Base-by-base conservation (phyloP, 2,888 invertebrate genomes). In the Pachycephus smyrnensis region DNA sequence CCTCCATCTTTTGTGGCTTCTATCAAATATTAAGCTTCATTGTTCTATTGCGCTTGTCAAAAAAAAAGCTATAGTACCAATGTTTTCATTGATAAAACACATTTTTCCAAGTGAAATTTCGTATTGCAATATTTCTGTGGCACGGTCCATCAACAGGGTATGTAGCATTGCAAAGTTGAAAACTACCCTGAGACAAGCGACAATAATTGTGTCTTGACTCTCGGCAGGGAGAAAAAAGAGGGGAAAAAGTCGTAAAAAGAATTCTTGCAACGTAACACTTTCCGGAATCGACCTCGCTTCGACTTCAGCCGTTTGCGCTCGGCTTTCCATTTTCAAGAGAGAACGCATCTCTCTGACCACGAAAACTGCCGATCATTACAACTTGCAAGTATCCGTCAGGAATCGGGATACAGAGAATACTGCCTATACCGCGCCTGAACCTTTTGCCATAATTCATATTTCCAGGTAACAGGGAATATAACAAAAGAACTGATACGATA, bases 301-400 rank as follows among this genome's bases (percentile, higher is more conserved):
- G 55, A 55, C 55, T 55, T 55, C 2, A 55, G 55, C 23, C 23
- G 23, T 88, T 88, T 84, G 85, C 85, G 82, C 84, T 82, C 84
- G 82, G 85, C 86, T 87, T 86, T 87, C 85, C 85, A 87, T 88
- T 87, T 86, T 71, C 33, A 33, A 9, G 31, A 71, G 31, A 71
- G 55, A 55, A 55, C 15, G 55, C 23, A 23, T 55, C 15, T 84
- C 84, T 86, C 89, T 87, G 87, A 88, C 86, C 85, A 84, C 84
- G 85, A 87, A 90, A 90, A 89, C 82, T 88, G 89, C 89, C 86
- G 89, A 83, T 91, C 91, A 90, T 87, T 88, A 88, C 87, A 90
- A 84, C 90, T 90, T 90, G 90, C 90, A 89, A 87, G 84, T 90
- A 88, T 89, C 87, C 83, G 81, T 80, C 82, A 75, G 36, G 73